Conservation (phyloP, 2,113 vertebrate genomes). For the Chrysochloris asiatica region DNA sequence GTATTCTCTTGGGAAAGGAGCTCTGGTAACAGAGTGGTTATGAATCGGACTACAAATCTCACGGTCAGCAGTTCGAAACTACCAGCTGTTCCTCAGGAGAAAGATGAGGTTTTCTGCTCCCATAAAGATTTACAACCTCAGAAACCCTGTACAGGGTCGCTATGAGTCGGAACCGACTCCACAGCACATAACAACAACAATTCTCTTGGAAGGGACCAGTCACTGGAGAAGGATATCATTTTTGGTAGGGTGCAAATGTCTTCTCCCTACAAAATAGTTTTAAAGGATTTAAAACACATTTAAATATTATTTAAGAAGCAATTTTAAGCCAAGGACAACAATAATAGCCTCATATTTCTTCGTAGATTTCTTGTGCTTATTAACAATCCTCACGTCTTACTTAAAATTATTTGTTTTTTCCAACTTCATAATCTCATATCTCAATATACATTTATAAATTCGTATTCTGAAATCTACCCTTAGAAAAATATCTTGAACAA, state of each 20-base stretch:
- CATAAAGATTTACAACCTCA: too few relatives aligned
- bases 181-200: too few relatives aligned
- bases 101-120: too few relatives aligned
- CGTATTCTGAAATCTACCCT: constrained; percentile 49
- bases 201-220: too few relatives aligned
- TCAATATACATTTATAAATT: constrained; percentile 70
- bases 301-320: constrained; percentile 47
- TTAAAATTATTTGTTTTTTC: constrained; percentile 57
- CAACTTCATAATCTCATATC: constrained; percentile 51
- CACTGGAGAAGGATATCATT: too few relatives aligned
- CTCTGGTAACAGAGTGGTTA: too few relatives aligned
- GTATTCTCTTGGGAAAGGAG: not conserved
- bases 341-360: constrained; percentile 12
- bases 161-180: too few relatives aligned
- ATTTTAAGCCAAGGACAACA: constrained; percentile 36
- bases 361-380: constrained; percentile 22
- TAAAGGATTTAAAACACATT: constrained; percentile 43
- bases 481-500: constrained; percentile 57
- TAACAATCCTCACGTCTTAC: not conserved
- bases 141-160: too few relatives aligned
- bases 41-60: too few relatives aligned
- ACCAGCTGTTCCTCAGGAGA: too few relatives aligned
- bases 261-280: constrained; percentile 16
- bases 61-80: too few relatives aligned
- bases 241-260: too few relatives aligned